Conservation (phyloP, 2,888 invertebrate genomes). For the Phyto melanocephala region DNA sequence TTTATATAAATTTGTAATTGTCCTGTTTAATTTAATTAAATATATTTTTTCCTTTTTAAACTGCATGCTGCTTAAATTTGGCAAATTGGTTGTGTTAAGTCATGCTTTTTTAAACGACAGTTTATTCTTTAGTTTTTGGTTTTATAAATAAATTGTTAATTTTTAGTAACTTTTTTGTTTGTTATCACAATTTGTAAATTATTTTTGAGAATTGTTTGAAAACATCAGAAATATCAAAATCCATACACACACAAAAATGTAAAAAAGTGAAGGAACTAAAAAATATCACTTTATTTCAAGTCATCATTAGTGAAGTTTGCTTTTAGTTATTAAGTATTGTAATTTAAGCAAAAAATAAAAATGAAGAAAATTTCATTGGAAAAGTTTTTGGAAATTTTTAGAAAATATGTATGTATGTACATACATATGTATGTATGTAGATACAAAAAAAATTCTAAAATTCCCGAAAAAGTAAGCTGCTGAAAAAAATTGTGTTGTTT, state of each 20-base stretch:
- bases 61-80: slow-evolving; percentile 41
- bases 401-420: too few species aligned
- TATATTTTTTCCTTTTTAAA: background rate
- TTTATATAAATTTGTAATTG: slow-evolving; percentile 45
- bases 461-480: too few species aligned
- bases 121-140: slow-evolving; percentile 26
- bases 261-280: slow-evolving; percentile 61
- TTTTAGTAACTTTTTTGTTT: slow-evolving; percentile 50
- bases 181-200: slow-evolving; percentile 59
- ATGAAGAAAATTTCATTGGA: slow-evolving; percentile 46
- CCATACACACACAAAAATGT: slow-evolving; percentile 73
- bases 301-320: slow-evolving; percentile 34
- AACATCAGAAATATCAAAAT: slow-evolving; percentile 58
- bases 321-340: slow-evolving; percentile 60
- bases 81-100: slow-evolving; percentile 54
- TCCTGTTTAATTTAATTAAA: slow-evolving; percentile 9
- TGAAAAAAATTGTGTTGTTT: too few species aligned
- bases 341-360: slow-evolving; percentile 24
- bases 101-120: slow-evolving; percentile 42
- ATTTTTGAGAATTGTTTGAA: slow-evolving; percentile 60
- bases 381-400: background rate
- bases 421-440: too few species aligned
- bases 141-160: slow-evolving; percentile 28
- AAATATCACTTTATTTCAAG: slow-evolving; percentile 37
- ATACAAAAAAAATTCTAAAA: too few species aligned